Evolutionary conservation across 2,888 invertebrate genomes (phyloP).

Genomic region (Cryptocephalus moraei): DNA sequence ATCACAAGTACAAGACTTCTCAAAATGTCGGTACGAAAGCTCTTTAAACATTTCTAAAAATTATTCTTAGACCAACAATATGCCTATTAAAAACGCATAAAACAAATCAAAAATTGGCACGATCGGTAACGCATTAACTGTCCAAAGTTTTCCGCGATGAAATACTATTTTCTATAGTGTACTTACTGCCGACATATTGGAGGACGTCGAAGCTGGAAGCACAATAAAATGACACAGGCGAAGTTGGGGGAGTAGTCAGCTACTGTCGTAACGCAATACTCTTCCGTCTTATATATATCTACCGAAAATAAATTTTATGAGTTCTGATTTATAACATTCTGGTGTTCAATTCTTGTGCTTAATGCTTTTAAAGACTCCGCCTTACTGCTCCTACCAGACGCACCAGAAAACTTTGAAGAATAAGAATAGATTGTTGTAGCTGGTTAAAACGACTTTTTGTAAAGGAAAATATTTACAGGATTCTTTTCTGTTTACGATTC

Average conservation of each 20-base stretch:
- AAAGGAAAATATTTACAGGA: slow-evolving; percentile 1
- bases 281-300: slow-evolving; percentile 18
- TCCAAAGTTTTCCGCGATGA: too few relatives aligned
- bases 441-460: slow-evolving; percentile 6
- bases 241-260: slow-evolving; percentile 10
- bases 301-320: slow-evolving; percentile 18
- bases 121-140: too few relatives aligned
- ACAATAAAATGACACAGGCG: not conserved
- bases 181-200: too few relatives aligned
- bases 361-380: slow-evolving; percentile 11
- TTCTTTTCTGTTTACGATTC: slow-evolving; percentile 10
- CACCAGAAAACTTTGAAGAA: slow-evolving; percentile 4
- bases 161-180: too few relatives aligned
- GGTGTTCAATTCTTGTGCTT: slow-evolving; percentile 12
- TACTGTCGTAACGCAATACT: slow-evolving; percentile 14
- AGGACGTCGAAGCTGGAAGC: too few relatives aligned
- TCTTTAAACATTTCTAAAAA: too few relatives aligned
- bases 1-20: too few relatives aligned
- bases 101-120: too few relatives aligned
- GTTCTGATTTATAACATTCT: slow-evolving; percentile 12
- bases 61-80: too few relatives aligned
- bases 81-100: too few relatives aligned
- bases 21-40: too few relatives aligned
- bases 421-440: slow-evolving; percentile 12
- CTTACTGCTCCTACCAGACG: slow-evolving; percentile 8